Conservation (phyloP, 2,113 vertebrate species). For the Psammodynastes pulverulentus region DNA sequence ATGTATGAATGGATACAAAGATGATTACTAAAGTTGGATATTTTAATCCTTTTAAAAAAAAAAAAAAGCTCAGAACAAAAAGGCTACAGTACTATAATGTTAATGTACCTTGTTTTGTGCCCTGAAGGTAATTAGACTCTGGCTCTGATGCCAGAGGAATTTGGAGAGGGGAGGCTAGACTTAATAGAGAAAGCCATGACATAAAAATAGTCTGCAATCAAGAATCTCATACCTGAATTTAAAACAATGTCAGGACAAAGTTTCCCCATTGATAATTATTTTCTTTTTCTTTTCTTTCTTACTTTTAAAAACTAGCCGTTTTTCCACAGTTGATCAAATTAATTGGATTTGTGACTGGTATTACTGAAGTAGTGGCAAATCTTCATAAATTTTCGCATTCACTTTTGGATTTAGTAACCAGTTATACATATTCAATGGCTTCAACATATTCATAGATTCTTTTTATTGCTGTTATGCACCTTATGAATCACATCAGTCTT, state of each 20-base stretch:
- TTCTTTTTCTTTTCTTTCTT: not conserved
- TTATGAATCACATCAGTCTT: not conserved
- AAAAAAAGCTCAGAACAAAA: not conserved
- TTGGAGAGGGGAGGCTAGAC: not conserved
- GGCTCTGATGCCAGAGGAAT: slow-evolving; percentile 13
- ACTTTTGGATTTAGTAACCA: not conserved
- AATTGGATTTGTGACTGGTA: slow-evolving; percentile 1
- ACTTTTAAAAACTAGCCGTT: not conserved
- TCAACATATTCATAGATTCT: not conserved
- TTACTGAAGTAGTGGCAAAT: not conserved
- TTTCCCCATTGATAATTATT: not conserved
- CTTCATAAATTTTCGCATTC: not conserved
- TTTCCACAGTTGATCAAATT: not conserved
- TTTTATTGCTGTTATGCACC: not conserved
- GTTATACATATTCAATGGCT: not conserved
- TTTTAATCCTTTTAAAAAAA: not conserved
- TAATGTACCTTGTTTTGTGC: not conserved
- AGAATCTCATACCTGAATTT: not conserved
- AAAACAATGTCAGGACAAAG: not conserved
- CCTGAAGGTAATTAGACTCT: not conserved
- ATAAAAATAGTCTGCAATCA: not conserved
- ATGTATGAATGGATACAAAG: not conserved
- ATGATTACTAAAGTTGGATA: not conserved
- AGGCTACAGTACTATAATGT: slow-evolving; percentile 2
- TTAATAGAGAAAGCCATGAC: not conserved